phyloP scores from a whole-genome alignment of 64 coral and sea anemone genomes.

The Stichodactyla mertensii region DNA sequence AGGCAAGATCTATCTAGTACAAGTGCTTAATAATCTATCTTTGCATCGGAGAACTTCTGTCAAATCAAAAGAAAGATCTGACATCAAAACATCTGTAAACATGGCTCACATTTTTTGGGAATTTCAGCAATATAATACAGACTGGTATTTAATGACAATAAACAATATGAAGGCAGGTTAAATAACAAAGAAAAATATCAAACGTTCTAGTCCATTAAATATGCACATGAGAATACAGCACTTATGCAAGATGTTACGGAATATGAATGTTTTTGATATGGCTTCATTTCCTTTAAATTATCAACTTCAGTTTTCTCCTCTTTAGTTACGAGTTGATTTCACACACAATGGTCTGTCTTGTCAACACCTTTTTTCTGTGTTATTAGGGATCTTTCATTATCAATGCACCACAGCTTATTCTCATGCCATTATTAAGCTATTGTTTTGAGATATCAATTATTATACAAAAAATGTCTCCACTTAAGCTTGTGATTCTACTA shows the following conservation, averaged over 20 bases:
- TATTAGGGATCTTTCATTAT: neutral
- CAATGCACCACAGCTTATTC: neutral
- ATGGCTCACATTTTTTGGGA: neutral
- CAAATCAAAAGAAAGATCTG: neutral
- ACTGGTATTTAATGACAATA: neutral
- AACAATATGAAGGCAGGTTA: neutral
- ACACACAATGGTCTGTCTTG: neutral
- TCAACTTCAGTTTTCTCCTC: neutral
- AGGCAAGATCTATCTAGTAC: neutral
- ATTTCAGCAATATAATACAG: neutral
- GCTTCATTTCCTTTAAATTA: neutral
- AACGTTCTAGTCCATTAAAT: neutral
- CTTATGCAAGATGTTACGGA: neutral
- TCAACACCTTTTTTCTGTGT: neutral
- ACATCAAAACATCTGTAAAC: neutral
- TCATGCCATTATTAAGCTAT: conserved; percentile 6
- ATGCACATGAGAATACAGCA: conserved; percentile 1
- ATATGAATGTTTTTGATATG: neutral
- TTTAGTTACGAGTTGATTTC: neutral
- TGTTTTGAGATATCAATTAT: neutral
- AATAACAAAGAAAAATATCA: conserved; percentile 1
- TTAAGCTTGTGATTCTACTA: neutral
- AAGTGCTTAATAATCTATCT: neutral
- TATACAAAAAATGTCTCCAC: conserved; percentile 8
- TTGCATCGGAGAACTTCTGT: neutral